Evolutionary conservation across 1,140 invertebrate species (phyloP).

Genomic region (Cardiocondyla obscurior): DNA sequence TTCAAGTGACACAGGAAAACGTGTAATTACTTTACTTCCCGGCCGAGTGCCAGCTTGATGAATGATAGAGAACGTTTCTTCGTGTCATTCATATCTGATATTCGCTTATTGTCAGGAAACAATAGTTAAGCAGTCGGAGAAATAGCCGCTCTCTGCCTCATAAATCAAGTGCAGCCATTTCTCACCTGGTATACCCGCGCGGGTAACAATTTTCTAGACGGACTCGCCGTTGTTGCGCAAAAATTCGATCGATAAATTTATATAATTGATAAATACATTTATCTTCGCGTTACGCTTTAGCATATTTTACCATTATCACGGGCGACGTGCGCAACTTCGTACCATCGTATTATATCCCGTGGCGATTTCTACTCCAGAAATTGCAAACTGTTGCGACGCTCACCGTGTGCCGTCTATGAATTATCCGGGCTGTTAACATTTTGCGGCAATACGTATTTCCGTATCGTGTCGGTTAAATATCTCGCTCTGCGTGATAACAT

Average conservation of each 20-base stretch:
- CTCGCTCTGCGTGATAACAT: neutral
- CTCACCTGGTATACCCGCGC: conserved; percentile 35
- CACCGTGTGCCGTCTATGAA: too few relatives aligned
- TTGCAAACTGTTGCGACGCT: neutral
- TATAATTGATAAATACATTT: conserved; percentile 30
- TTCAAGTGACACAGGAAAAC: conserved; percentile 70
- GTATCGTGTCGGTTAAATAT: neutral
- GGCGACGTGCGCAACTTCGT: neutral
- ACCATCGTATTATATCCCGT: neutral
- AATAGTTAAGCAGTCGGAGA: conserved; percentile 69
- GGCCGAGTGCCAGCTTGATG: conserved; percentile 69
- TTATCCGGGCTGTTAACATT: neutral
- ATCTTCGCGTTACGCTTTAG: neutral
- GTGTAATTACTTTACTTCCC: conserved; percentile 69
- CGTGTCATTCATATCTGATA: conserved; percentile 71
- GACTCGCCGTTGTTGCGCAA: conserved; percentile 32
- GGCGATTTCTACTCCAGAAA: neutral
- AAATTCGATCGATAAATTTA: conserved; percentile 44
- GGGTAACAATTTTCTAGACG: conserved; percentile 52
- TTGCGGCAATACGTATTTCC: neutral
- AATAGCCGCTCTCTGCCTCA: conserved; percentile 66
- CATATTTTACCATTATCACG: neutral
- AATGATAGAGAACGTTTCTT: conserved; percentile 73
- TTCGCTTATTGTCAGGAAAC: conserved; percentile 72
- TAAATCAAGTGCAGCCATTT: conserved; percentile 65